Conservation (phyloP, 2,888 invertebrate species). For the Blastobasis lacticolella region DNA sequence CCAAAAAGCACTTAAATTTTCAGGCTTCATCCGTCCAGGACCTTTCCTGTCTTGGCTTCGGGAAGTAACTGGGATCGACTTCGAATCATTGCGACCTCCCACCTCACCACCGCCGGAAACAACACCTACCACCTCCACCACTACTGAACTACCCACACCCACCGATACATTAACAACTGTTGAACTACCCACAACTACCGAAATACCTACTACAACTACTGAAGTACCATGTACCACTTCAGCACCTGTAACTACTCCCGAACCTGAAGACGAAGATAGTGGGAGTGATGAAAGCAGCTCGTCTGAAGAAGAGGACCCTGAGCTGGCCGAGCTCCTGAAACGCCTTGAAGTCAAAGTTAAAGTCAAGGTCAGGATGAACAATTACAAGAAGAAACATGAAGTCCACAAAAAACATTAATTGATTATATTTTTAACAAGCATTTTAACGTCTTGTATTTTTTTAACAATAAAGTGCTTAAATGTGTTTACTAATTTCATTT, state of each 20-base stretch:
- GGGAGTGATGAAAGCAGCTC: conserved; percentile 7
- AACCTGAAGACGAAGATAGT: conserved; percentile 12
- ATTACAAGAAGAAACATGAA: conserved; percentile 27
- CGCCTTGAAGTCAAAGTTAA: conserved; percentile 53
- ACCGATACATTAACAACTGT: too few species aligned
- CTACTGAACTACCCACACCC: not conserved
- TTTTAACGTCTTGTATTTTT: too few species aligned
- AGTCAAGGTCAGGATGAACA: conserved; percentile 51
- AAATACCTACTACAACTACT: too few species aligned
- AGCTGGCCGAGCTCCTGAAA: conserved; percentile 43
- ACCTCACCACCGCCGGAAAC: conserved; percentile 10
- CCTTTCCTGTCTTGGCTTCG: conserved; percentile 53
- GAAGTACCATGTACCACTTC: not conserved
- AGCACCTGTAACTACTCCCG: conserved; percentile 8
- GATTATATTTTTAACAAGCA: not conserved
- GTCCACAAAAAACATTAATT: conserved; percentile 7
- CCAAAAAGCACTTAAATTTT: not conserved
- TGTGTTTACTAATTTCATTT: too few species aligned
- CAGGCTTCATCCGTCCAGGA: conserved; percentile 56
- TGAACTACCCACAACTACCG: not conserved
- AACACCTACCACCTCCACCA: conserved; percentile 6
- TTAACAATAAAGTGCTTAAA: too few species aligned
- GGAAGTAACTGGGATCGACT: conserved; percentile 45
- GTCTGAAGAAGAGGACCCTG: conserved; percentile 34
- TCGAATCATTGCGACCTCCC: conserved; percentile 33